phyloP scores from a whole-genome alignment of 2,888 invertebrate species.

The Tetropium fuscum region DNA sequence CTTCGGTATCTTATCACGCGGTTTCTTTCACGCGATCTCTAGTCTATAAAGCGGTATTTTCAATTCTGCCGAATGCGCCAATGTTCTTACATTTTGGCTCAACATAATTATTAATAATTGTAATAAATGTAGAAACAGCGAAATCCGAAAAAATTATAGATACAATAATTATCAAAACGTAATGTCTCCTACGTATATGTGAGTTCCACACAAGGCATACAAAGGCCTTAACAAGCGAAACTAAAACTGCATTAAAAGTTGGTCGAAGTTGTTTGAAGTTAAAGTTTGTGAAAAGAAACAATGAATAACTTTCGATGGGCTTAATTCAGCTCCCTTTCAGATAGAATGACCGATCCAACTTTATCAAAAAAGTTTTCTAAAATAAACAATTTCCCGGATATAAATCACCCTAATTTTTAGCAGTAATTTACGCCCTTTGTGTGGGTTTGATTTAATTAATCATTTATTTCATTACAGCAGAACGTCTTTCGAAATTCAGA shows the following conservation, averaged over 20 bases:
- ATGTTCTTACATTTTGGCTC: no score
- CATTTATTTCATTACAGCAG: no score
- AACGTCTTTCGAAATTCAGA: no score
- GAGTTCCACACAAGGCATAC: conserved; percentile 3
- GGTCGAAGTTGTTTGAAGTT: conserved; percentile 22
- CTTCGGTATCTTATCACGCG: no score
- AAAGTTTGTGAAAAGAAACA: conserved; percentile 21
- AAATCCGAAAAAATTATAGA: no score
- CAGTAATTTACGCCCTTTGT: conserved; percentile 1
- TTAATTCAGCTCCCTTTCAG: conserved; percentile 15
- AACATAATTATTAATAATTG: no score
- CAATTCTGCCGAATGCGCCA: no score
- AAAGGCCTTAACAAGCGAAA: conserved; percentile 20
- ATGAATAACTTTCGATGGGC: conserved; percentile 23
- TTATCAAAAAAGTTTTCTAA: conserved; percentile 15
- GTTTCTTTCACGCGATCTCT: no score
- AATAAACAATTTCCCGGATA: conserved; percentile 5
- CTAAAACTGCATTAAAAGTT: conserved; percentile 26
- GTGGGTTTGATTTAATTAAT: no score
- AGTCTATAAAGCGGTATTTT: no score
- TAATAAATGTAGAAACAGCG: no score
- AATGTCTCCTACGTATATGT: conserved; percentile 1
- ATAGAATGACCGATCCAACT: conserved; percentile 21
- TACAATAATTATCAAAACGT: neutral
- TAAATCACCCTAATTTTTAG: conserved; percentile 13